phyloP scores from a whole-genome alignment of 2,888 invertebrate genomes.

The Zaprionus lineosus region DNA sequence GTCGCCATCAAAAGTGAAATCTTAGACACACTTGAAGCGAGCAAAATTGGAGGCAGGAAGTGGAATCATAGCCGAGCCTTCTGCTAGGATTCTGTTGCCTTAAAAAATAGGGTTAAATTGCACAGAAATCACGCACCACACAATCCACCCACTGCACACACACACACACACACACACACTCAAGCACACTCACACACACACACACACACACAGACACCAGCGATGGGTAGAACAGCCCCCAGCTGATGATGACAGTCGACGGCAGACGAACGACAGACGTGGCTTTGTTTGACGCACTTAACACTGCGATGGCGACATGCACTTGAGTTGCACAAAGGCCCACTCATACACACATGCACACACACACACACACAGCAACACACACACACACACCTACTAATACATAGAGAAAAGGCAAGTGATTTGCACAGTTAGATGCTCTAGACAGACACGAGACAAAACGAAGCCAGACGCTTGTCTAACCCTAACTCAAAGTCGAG shows the following conservation, averaged over 20 bases:
- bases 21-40: slow-evolving; percentile 2
- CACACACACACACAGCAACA: slow-evolving; percentile 12
- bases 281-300: slow-evolving; percentile 79
- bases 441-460: slow-evolving; percentile 75
- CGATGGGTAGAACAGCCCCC: slow-evolving; percentile 28
- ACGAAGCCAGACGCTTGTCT: slow-evolving; percentile 43
- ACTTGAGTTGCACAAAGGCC: slow-evolving; percentile 79
- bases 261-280: slow-evolving; percentile 14
- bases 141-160: neutral
- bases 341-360: slow-evolving; percentile 29
- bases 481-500: slow-evolving; percentile 10
- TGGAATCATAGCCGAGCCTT: slow-evolving; percentile 5
- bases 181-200: slow-evolving; percentile 1
- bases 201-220: neutral
- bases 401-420: neutral
- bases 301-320: slow-evolving; percentile 82
- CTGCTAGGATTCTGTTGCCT: slow-evolving; percentile 34
- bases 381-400: slow-evolving; percentile 4
- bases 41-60: slow-evolving; percentile 1
- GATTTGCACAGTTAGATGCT: slow-evolving; percentile 75
- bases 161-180: neutral
- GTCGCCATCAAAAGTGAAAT: slow-evolving; percentile 10
- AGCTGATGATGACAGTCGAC: slow-evolving; percentile 24
- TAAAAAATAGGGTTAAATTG: slow-evolving; percentile 76
- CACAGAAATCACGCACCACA: slow-evolving; percentile 66